A percentile compares a stretch with the other conserved stretches of the same genome.
Evolutionary conservation across 1,140 invertebrate species (phyloP).

Genomic region (Temnothorax longispinosus): DNA sequence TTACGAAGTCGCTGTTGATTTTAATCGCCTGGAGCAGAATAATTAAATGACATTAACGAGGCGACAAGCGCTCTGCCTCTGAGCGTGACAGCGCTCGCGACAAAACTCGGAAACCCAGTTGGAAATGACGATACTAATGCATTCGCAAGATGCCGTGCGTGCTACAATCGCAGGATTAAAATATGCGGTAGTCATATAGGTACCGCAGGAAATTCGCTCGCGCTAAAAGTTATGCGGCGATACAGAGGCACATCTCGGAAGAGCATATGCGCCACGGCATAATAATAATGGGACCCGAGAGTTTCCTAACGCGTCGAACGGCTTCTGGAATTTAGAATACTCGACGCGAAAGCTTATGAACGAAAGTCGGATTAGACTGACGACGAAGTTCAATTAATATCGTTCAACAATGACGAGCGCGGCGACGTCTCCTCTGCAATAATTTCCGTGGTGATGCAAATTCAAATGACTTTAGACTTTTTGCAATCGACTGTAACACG

Average conservation of each 20-base stretch:
- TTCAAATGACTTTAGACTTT: neutral
- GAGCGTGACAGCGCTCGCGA: constrained; percentile 22
- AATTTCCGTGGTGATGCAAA: neutral
- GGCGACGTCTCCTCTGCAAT: neutral
- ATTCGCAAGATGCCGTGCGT: constrained; percentile 1
- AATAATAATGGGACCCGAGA: neutral
- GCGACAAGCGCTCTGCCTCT: constrained; percentile 15
- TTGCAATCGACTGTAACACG: neutral
- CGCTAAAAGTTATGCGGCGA: constrained; percentile 2
- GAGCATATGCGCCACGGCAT: neutral
- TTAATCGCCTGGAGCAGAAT: neutral
- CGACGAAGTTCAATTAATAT: constrained; percentile 5
- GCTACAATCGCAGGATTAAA: constrained; percentile 1
- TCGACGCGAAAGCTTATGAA: neutral
- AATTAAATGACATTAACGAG: constrained; percentile 40
- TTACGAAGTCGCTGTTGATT: constrained; percentile 25
- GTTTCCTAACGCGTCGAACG: neutral
- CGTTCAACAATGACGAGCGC: neutral
- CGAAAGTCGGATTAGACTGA: neutral
- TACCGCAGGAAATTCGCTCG: neutral
- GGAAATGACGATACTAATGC: constrained; percentile 41
- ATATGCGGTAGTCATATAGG: neutral
- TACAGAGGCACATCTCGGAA: neutral
- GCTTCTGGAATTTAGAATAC: neutral
- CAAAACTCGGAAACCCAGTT: constrained; percentile 16